Percentiles rank a stretch among this genome's conserved stretches.
phyloP scores from a whole-genome alignment of 53 echinoderm and acorn worm species.

The Stichopus horrens region DNA sequence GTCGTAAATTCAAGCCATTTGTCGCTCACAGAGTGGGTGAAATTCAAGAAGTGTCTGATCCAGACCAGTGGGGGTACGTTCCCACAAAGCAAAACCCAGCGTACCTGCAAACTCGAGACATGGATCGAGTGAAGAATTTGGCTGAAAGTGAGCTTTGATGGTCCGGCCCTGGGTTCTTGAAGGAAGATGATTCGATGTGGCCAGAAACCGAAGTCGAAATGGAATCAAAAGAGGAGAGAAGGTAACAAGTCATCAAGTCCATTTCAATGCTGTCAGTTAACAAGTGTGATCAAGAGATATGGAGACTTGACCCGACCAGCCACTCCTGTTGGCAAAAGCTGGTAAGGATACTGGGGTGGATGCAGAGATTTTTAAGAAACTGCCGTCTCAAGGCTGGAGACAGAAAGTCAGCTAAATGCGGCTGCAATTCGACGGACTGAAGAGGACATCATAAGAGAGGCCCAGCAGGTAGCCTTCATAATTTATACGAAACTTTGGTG shows the following conservation, averaged over 20 bases:
- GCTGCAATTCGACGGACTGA: background rate
- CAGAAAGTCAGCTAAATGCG: background rate
- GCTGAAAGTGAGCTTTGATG: conserved; percentile 3
- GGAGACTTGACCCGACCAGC: background rate
- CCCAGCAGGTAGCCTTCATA: conserved; percentile 6
- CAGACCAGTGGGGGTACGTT: conserved; percentile 31
- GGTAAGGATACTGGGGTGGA: background rate
- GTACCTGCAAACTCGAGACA: background rate
- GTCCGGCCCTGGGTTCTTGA: conserved; percentile 15
- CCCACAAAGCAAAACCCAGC: conserved; percentile 41
- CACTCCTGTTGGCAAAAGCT: background rate
- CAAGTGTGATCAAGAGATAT: background rate
- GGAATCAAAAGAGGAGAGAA: background rate
- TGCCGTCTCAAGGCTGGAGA: background rate
- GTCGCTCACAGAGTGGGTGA: conserved; percentile 33
- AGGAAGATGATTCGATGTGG: conserved; percentile 12
- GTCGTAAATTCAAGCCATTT: conserved; percentile 23
- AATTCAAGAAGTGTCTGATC: conserved; percentile 37
- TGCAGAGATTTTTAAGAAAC: conserved; percentile 19
- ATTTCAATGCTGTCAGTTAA: no score
- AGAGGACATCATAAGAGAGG: conserved; percentile 3
- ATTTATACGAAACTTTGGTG: background rate
- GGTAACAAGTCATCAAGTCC: no score
- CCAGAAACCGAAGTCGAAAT: conserved; percentile 1
- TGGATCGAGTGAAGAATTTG: background rate